Evolutionary conservation across 2,888 invertebrate species (phyloP), one percentile per base, ranked within the genome.

Genomic region (Drosophila flavopinicola): DNA sequence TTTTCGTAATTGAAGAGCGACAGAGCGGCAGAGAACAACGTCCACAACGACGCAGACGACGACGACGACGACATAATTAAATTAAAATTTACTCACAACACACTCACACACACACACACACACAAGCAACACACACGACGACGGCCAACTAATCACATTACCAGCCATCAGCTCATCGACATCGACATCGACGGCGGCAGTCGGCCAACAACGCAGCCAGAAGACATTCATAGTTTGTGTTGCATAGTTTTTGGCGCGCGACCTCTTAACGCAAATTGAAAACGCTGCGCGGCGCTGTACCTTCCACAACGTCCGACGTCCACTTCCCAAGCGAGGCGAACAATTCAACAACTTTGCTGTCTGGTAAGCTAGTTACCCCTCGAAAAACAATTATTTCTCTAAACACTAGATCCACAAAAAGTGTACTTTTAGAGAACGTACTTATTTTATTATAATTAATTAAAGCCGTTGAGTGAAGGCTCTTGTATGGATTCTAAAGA

Each of bases 211-310:
- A 48, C 66, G 74, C 52, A 52, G 35, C 48, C 61, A 61, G 54
- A 66, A 72, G 64, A 63, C 73, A 75, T 79, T 82, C 64, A 56
- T 30, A 64, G 54, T 66, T 63, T 61, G 71, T 78, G 80, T 67
- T 79, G 80, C 84, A 84, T 75, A 86, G 52, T 70, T 82, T 86
- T 82, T 86, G 86, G 82, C 86, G 82, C 82, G 80, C 78, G 7
- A 48, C 59, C 66, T 60, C 42, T 54, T 60, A 58, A 48, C 39
- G 51, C 39, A 66, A 75, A 61, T 75, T 61, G 41, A 66, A 54
- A 66, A 38, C 41, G 51, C 54, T 25, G 29, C 30, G n/a, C 3
- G 15, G 30, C 30, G n/a, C 3, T n/a, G 30, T 30, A 51, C 23
- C 25, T 32, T 20, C 44, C 30, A 10, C 17, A 17, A 45, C 37